Evolutionary conservation across 2,797 vertebrate species (phyloP).

Genomic region (Fistularia commersonii): DNA sequence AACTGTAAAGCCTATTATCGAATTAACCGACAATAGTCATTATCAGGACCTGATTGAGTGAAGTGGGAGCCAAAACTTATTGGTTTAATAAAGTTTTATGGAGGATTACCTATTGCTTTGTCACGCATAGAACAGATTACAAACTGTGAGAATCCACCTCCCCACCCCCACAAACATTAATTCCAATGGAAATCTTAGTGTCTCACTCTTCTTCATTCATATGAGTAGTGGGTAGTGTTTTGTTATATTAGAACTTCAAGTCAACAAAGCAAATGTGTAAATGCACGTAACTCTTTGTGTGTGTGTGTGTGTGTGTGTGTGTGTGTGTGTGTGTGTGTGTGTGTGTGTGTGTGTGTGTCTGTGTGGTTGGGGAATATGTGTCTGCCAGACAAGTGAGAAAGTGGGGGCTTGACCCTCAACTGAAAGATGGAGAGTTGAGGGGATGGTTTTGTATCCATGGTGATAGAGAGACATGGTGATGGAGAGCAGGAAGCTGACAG

Average conservation of each 20-base stretch:
- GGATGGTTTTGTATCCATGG: constrained; percentile 81
- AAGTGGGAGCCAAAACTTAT: constrained; percentile 21
- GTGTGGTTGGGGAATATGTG: too few species aligned
- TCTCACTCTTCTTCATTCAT: too few species aligned
- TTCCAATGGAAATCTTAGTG: constrained; percentile 21
- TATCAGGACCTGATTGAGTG: too few species aligned
- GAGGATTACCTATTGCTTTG: background rate
- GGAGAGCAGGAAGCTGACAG: constrained; percentile 72
- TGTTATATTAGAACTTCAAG: constrained; percentile 14
- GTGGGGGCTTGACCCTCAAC: constrained; percentile 49
- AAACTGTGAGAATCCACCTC: too few species aligned
- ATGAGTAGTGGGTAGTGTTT: too few species aligned
- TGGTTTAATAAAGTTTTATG: constrained; percentile 10
- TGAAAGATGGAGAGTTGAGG: constrained; percentile 51
- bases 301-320: constrained; percentile 7
- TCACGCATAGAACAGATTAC: background rate
- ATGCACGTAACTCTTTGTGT: constrained; percentile 15
- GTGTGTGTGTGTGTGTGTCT: too few species aligned
- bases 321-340: constrained; percentile 7
- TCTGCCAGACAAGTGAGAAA: constrained; percentile 45
- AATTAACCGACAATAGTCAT: too few species aligned
- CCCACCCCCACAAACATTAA: constrained; percentile 7
- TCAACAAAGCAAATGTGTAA: constrained; percentile 3
- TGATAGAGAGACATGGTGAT: constrained; percentile 66
- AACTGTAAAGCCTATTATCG: too few species aligned